A percentile compares a stretch with the other conserved stretches of the same genome.
These are phyloP conservation scores for Temnothorax rugatulus DNA, from an alignment of 2,888 invertebrate genomes.

Conservation along the genomic window DNA sequence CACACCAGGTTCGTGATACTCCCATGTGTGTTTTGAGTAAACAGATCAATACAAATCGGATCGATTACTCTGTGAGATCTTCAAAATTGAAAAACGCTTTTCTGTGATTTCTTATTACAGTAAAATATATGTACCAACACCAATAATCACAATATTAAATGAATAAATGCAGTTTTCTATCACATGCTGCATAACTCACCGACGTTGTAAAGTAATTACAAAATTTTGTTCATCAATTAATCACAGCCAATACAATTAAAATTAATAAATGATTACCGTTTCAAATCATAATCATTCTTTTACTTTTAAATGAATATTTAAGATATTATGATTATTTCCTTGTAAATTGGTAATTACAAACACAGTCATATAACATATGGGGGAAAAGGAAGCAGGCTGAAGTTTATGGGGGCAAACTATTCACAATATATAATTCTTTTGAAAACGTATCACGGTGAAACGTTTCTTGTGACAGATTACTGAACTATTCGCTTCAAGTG, in stretches of 20 bases:
- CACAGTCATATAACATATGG: neutral
- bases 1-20: conserved; percentile 62
- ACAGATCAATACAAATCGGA: neutral
- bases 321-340: neutral
- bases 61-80: neutral
- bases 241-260: neutral
- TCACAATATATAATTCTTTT: neutral
- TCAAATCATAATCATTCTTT: neutral
- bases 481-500: conserved; percentile 69
- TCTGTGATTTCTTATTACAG: neutral
- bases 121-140: neutral
- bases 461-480: neutral
- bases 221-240: neutral
- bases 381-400: neutral
- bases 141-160: neutral
- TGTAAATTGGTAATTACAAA: neutral
- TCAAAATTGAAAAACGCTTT: neutral
- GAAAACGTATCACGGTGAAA: neutral
- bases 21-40: conserved; percentile 7
- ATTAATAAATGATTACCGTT: neutral
- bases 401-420: neutral
- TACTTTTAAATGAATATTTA: neutral
- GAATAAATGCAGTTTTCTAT: neutral
- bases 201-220: neutral
- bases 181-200: neutral